Evolutionary conservation across 1,140 invertebrate species (phyloP).

Genomic region (Notospermus geniculatus): DNA sequence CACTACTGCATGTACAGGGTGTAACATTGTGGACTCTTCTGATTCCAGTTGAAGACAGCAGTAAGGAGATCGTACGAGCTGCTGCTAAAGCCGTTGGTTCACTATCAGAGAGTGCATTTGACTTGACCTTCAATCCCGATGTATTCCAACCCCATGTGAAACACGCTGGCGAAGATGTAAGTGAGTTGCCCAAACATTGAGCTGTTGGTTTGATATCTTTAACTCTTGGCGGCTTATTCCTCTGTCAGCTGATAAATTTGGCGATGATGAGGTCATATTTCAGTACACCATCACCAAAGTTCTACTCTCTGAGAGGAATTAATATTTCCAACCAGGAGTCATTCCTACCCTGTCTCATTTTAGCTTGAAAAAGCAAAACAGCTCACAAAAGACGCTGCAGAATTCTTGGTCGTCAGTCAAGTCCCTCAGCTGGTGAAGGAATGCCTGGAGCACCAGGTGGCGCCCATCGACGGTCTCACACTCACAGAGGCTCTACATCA

Average conservation of each 20-base stretch:
- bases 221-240: not conserved
- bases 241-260: no score
- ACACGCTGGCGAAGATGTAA: slow-evolving; percentile 69
- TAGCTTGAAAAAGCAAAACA: slow-evolving; percentile 70
- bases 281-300: not conserved
- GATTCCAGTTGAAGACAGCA: slow-evolving; percentile 74
- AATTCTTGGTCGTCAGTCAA: slow-evolving; percentile 88
- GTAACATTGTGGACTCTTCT: no score
- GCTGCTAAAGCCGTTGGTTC: slow-evolving; percentile 89
- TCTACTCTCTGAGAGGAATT: no score
- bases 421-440: slow-evolving; percentile 91
- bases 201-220: not conserved
- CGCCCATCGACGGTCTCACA: slow-evolving; percentile 92
- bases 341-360: no score
- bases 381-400: slow-evolving; percentile 89
- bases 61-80: slow-evolving; percentile 82
- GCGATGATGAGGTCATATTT: not conserved
- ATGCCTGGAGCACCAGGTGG: slow-evolving; percentile 85
- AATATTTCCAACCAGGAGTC: no score
- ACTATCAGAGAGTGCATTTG: slow-evolving; percentile 82
- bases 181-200: no score
- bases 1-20: no score
- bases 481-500: slow-evolving; percentile 90
- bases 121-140: slow-evolving; percentile 97
- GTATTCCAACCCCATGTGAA: slow-evolving; percentile 91